Percentiles rank a stretch among this genome's conserved stretches.
phyloP scores from a whole-genome alignment of 37 sponge, comb jelly and placozoan genomes.

The Diacarnus erythraeanus region DNA sequence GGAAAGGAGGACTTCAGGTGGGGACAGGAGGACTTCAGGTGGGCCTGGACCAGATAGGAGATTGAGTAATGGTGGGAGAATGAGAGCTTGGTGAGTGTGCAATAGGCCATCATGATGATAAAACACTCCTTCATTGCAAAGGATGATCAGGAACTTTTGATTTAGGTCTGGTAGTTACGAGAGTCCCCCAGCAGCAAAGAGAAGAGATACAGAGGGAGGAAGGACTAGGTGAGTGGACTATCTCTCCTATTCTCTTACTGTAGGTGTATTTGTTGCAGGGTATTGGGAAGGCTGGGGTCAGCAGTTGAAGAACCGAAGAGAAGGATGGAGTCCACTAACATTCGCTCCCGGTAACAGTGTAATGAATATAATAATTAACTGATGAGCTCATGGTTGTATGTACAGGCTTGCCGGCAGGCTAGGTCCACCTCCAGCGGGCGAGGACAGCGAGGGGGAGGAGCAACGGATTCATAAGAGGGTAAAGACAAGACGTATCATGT shows the following conservation, averaged over 20 bases:
- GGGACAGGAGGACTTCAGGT: neutral
- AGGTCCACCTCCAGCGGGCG: slow-evolving; percentile 32
- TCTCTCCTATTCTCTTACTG: neutral
- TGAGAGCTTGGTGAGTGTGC: slow-evolving; percentile 41
- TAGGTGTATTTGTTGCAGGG: neutral
- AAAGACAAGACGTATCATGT: neutral
- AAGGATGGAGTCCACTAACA: neutral
- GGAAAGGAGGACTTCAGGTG: neutral
- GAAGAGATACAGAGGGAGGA: slow-evolving; percentile 53
- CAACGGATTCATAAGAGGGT: neutral
- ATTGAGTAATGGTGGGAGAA: slow-evolving; percentile 30
- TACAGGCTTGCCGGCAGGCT: slow-evolving; percentile 56
- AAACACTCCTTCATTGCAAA: neutral
- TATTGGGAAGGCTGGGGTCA: too few species aligned
- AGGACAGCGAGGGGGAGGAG: slow-evolving; percentile 33
- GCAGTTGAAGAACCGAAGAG: too few species aligned
- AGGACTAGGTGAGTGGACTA: slow-evolving; percentile 32
- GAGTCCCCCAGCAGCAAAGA: slow-evolving; percentile 43
- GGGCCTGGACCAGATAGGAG: slow-evolving; percentile 36
- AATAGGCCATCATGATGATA: too few species aligned
- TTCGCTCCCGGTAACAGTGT: neutral
- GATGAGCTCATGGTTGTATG: too few species aligned
- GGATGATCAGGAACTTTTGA: neutral
- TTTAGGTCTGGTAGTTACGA: slow-evolving; percentile 11
- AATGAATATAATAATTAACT: too few species aligned